Conservation (phyloP, 2,888 invertebrate genomes). For the Ferrisia virgata region DNA sequence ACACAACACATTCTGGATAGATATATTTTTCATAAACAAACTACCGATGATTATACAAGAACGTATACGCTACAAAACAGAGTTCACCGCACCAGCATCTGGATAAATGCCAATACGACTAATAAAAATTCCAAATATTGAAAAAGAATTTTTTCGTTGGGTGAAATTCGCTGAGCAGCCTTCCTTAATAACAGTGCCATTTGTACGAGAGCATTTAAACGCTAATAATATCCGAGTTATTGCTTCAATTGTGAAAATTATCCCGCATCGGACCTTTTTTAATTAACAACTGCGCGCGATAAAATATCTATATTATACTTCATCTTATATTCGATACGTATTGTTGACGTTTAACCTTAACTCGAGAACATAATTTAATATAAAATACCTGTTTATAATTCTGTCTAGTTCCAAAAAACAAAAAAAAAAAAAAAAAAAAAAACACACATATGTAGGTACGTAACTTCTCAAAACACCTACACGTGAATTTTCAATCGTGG, state of each 20-base stretch:
- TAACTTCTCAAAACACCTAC: background rate
- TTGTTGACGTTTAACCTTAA: background rate
- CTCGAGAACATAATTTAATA: background rate
- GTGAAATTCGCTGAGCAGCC: background rate
- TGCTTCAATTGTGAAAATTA: background rate
- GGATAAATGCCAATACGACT: slow-evolving; percentile 6
- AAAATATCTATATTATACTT: background rate
- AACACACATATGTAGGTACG: background rate
- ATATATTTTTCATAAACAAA: slow-evolving; percentile 23
- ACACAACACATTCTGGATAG: background rate
- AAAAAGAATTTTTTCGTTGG: background rate
- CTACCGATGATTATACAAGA: background rate
- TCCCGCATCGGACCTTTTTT: background rate
- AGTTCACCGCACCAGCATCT: background rate
- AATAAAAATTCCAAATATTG: slow-evolving; percentile 14
- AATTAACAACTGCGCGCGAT: background rate
- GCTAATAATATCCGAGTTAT: background rate
- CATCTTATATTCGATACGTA: background rate
- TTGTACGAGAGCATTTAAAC: background rate
- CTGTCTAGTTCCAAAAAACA: background rate
- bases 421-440: too few species aligned
- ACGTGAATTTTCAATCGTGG: background rate
- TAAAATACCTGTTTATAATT: background rate
- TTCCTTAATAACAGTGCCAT: background rate
- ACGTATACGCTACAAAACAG: too few species aligned